Evolutionary conservation across 2,797 vertebrate genomes (phyloP).

Genomic region (Scolopax rusticola): DNA sequence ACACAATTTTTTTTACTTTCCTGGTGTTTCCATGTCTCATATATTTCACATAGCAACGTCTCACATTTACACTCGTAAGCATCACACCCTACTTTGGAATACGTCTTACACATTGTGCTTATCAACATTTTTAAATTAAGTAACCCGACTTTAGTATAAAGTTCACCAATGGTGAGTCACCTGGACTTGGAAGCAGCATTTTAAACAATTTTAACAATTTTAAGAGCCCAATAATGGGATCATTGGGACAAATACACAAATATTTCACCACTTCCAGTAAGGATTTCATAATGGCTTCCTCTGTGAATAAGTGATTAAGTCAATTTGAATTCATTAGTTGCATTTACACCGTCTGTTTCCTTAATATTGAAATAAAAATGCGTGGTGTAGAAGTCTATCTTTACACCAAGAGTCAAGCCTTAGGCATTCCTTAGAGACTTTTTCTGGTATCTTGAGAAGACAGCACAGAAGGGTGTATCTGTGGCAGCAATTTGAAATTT

Average conservation of each 20-base stretch:
- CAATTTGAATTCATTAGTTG: constrained; percentile 37
- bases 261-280: neutral
- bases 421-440: constrained; percentile 57
- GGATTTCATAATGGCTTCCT: neutral
- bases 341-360: neutral
- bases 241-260: neutral
- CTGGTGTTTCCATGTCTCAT: neutral
- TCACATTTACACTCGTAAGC: neutral
- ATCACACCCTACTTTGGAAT: neutral
- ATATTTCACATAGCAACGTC: neutral
- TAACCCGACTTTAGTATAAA: neutral
- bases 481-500: constrained; percentile 64
- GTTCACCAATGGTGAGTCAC: neutral
- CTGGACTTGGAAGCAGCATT: neutral
- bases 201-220: neutral
- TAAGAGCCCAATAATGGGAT: neutral
- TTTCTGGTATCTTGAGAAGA: constrained; percentile 61
- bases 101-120: neutral
- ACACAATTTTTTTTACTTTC: neutral
- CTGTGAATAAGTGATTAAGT: constrained; percentile 11
- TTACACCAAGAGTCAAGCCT: constrained; percentile 8
- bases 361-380: constrained; percentile 25
- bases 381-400: neutral
- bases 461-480: constrained; percentile 55
- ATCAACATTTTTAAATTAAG: neutral